Evolutionary conservation across 1,140 invertebrate genomes (phyloP), one percentile per base, ranked within the genome.

Genomic region (Lordiphosa stackelbergi): DNA sequence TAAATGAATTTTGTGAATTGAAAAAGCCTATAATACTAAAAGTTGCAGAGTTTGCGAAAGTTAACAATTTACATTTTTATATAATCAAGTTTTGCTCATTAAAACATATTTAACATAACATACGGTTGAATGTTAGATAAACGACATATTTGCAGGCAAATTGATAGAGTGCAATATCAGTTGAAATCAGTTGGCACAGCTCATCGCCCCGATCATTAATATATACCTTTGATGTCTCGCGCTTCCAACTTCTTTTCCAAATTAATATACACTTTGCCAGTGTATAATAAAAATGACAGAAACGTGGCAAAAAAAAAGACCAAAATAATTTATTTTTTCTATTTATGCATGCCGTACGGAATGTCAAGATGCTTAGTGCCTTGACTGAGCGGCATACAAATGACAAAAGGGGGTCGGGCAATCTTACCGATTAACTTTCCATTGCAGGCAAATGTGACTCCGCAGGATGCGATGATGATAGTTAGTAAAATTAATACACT

Each of bases 351-450:
- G 59, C 59, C 36, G 43, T 24, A 34, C 51, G 62, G 47, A 58
- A 43, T 41, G 38, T 16, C 40, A 5, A 28, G 5, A 34, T 34
- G 42, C 66, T 37, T 54, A 38, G 37, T 46, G 56, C 45, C 36
- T 31, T 57, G 46, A 41, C 45, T 69, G 40, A 47, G 9, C 7
- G 6, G 74, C 66, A 79, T 79, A 60, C 52, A 13, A 63, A 78
- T 60, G 38, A 4, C 7, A 6, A 10, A 24, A 53, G 46, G 37
- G 51, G 53, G 11, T 31, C 46, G 34, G 42, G 37, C 36, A 38
- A 22, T 79, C 85, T 73, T 69, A 86, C 85, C 85, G 63, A 85
- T 77, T 62, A 86, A 66, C 69, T 83, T 86, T 63, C 85, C 85
- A 66, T 83, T 78, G 65, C 85, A 86, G 62, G 85, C 85, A 16